Evolutionary conservation across 2,113 vertebrate species (phyloP).

Genomic region (Xenus cinereus): DNA sequence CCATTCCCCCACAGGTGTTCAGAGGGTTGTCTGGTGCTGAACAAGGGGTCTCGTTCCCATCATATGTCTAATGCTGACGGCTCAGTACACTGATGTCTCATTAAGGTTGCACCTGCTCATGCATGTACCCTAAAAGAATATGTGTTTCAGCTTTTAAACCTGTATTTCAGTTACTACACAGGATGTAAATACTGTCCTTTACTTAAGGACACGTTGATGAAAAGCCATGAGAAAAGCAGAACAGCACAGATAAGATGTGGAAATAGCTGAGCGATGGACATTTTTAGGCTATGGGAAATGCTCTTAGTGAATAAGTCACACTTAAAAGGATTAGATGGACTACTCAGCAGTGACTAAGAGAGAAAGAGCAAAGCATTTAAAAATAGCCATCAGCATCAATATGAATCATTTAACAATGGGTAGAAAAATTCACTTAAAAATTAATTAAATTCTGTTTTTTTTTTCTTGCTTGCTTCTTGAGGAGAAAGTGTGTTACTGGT

Average conservation of each 20-base stretch:
- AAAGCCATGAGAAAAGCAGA: neutral
- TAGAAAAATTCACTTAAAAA: neutral
- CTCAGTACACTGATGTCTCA: neutral
- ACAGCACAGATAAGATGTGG: neutral
- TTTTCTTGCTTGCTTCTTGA: neutral
- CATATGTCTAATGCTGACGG: fast-evolving
- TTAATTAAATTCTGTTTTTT: neutral
- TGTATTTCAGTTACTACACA: neutral
- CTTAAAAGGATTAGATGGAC: neutral
- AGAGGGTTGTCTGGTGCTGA: neutral
- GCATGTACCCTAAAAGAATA: neutral
- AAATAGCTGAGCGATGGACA: neutral
- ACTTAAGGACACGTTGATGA: neutral
- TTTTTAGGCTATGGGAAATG: neutral
- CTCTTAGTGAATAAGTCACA: neutral
- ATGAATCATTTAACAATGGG: neutral
- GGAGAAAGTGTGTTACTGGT: neutral
- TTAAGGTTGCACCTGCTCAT: neutral
- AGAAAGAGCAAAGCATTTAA: neutral
- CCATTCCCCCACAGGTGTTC: neutral
- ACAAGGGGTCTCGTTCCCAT: neutral
- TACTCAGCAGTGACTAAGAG: neutral
- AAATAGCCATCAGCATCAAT: neutral
- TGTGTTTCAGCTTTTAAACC: neutral
- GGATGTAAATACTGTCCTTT: neutral